Evolutionary conservation across 2,888 invertebrate species (phyloP), one percentile per base, ranked within the genome.

Genomic region (Bombylius major): DNA sequence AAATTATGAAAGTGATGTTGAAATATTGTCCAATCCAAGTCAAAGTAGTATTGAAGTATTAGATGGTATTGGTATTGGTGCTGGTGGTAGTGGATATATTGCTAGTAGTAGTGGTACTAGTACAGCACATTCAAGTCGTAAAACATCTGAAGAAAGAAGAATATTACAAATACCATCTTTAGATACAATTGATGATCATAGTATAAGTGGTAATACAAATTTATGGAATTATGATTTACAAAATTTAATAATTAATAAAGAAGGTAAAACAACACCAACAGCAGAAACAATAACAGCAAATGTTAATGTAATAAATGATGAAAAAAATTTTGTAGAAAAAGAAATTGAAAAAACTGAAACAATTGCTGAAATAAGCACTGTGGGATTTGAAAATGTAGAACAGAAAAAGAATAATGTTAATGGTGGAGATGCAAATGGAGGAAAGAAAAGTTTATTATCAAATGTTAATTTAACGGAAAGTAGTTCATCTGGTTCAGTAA

Each of bases 1-100:
- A 58, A 75, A 73, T 58, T 75, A 73, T 59, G 83, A 82, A 63
- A 85, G 85, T 69, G 85, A 86, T 64, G 81, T 86, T 58, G 83
- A 85, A 63, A 77, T 86, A 48, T 75, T 86, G 33, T 84, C 83
- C 59, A 84, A 84, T 71, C 84, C 84, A 13, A 85, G 84, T 70
- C 82, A 82, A 65, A 83, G 83, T 63, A 84, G 84, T 65, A 83
- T 85, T 56, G 83, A 83, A 71, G 79, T 83, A 39, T 67, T 83
- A 52, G 80, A 79, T 63, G 54, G 76, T 53, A 69, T 65, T 60
- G 68, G 75, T 50, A 67, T 83, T 51, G 80, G 79, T 63, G 53
- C 75, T 51, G 69, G 65, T 59, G 67, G 75, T 14, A 11, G 47
- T 32, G 23, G 58, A 34, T 45, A 1, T 48, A 23, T 11, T 11